A percentile compares a stretch with the other conserved stretches of the same genome.
Conservation (phyloP, 1,140 invertebrate genomes). For the Stegodyphus mimosarum region DNA sequence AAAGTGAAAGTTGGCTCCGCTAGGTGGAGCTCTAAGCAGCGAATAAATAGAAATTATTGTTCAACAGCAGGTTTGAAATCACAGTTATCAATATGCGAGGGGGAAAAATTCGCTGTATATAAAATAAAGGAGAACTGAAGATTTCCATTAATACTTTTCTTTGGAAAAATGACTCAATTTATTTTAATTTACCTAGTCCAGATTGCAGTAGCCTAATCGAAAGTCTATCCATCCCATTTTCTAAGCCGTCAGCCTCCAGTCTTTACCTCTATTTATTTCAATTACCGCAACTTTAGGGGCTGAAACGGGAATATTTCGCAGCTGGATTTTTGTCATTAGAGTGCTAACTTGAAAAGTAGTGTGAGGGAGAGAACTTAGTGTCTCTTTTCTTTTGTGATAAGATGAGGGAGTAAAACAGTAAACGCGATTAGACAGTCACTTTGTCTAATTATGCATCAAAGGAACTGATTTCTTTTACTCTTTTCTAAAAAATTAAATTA, state of each 20-base stretch:
- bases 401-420: no score
- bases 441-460: no score
- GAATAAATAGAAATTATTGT: not conserved
- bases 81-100: not conserved
- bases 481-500: no score
- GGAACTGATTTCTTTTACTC: no score
- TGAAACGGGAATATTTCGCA: not conserved
- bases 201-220: not conserved
- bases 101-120: not conserved
- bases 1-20: not conserved
- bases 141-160: not conserved
- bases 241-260: not conserved
- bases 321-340: no score
- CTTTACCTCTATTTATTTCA: not conserved
- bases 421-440: no score
- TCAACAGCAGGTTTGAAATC: no score
- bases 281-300: not conserved
- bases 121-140: not conserved
- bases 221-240: not conserved
- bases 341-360: no score
- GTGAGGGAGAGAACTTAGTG: no score
- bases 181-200: not conserved
- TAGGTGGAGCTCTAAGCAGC: not conserved
- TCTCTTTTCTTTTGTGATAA: no score
- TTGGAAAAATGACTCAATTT: not conserved